Base-by-base conservation (phyloP, 1,140 invertebrate genomes). In the Lineus longissimus region DNA sequence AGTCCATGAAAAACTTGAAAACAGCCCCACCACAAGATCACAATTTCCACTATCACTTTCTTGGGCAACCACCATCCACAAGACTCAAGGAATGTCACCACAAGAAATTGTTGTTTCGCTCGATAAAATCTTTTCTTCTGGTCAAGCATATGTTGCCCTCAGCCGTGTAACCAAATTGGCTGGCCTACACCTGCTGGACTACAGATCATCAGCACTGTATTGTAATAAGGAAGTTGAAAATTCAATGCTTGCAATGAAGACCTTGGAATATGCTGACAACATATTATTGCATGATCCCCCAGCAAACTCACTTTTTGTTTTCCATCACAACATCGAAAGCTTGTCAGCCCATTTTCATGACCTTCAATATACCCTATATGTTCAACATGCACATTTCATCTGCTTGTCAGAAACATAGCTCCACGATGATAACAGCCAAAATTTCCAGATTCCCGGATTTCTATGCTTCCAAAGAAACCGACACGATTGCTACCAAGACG, bases 1-100 rank as follows among this genome's bases (percentile, higher is more conserved):
- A 61, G 7, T n/a, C 2, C 11, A n/a, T 27, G 19, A 27, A 47
- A 25, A 27, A 40, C 19, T 2, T n/a, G 30, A 47, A 13, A 19
- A 7, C 9, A 27, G 4, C 2, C 2, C 1, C 1, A 19, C 2
- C 29, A 65, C 47, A 11, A 55, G 59, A 45, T 47, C n/a, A 51
- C 62, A 64, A 31, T 58, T 63, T 27, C 59, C 65, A 47, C 33
- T 58, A 2, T 41, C 31, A 51, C 47, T 62, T 0, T 31, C 23
- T 31, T 68, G 45, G 31, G 62, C 66, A n/a, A 17, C 36, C 30
- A 64, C 62, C 0, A 67, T 64, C 19, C 66, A 64, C 19, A 67
- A 67, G 33, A 40, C 63, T 1, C 65, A 63, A 60, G 62, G 59
- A 17, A 63, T 61, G 41, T 63, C 54, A 13, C 13, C 57, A 2